Conservation (phyloP, 2,888 invertebrate genomes). For the Cryptophagus acutangulus region DNA sequence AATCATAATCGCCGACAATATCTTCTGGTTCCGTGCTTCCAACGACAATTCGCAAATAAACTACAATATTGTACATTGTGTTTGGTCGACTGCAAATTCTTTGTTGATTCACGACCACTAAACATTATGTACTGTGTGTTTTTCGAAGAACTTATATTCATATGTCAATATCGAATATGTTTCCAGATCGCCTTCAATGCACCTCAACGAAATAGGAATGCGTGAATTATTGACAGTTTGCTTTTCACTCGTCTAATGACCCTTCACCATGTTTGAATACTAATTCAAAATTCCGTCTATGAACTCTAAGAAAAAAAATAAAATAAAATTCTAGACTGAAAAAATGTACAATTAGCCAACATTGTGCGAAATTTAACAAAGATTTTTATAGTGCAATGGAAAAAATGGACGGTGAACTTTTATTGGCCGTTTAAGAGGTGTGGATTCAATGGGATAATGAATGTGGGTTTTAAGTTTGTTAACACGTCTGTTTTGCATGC, state of each 20-base stretch:
- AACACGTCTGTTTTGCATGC: slow-evolving; percentile 37
- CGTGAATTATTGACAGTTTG: too few species aligned
- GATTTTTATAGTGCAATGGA: too few species aligned
- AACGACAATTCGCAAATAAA: slow-evolving; percentile 16
- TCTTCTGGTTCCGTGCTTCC: slow-evolving; percentile 11
- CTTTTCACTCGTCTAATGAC: too few species aligned
- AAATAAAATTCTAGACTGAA: too few species aligned
- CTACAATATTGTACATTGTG: slow-evolving; percentile 5
- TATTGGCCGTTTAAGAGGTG: too few species aligned
- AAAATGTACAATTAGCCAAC: too few species aligned
- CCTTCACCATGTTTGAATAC: too few species aligned
- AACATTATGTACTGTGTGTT: slow-evolving; percentile 13
- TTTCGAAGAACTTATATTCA: slow-evolving; percentile 11
- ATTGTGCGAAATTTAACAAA: too few species aligned
- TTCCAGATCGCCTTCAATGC: slow-evolving; percentile 11
- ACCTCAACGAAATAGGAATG: background rate
- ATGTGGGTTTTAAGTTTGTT: slow-evolving; percentile 35
- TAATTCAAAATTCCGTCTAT: too few species aligned
- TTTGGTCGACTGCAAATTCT: slow-evolving; percentile 16
- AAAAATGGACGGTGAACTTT: too few species aligned
- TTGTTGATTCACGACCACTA: slow-evolving; percentile 15
- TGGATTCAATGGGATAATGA: slow-evolving; percentile 27
- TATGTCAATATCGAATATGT: slow-evolving; percentile 6
- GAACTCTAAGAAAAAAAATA: too few species aligned
- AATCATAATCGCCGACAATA: slow-evolving; percentile 18